phyloP scores from a whole-genome alignment of 1,140 invertebrate genomes.

The Melipona quadrifasciata region DNA sequence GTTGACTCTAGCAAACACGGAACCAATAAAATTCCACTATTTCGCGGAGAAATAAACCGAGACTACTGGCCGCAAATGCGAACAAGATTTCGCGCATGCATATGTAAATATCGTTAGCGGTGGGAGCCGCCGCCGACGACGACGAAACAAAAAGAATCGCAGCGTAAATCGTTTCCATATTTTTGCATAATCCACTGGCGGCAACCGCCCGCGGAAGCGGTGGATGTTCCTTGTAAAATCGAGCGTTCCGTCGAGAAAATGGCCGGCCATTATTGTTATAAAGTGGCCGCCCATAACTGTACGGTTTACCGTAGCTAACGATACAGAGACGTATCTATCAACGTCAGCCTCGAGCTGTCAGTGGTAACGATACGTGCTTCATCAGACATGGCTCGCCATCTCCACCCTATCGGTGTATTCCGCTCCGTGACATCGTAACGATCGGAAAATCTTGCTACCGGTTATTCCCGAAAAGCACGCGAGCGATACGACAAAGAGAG shows the following conservation, averaged over 20 bases:
- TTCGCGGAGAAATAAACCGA: not conserved
- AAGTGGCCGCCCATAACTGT: conserved; percentile 62
- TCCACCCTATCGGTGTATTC: conserved; percentile 1
- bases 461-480: not conserved
- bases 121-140: too few species aligned
- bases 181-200: conserved; percentile 23
- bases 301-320: conserved; percentile 61
- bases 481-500: not conserved
- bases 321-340: conserved; percentile 62
- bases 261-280: conserved; percentile 58
- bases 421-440: conserved; percentile 31
- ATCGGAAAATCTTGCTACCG: conserved; percentile 13
- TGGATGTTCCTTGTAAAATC: conserved; percentile 13
- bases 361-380: conserved; percentile 65
- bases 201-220: too few species aligned
- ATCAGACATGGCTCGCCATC: conserved; percentile 28
- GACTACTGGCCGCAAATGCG: not conserved
- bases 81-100: conserved; percentile 3
- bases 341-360: conserved; percentile 58
- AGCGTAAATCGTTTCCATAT: conserved; percentile 13
- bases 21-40: conserved; percentile 13
- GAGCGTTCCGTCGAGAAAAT: conserved; percentile 48
- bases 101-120: conserved; percentile 29
- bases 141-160: not conserved
- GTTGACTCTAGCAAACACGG: not conserved